Conservation (phyloP, 1,140 invertebrate species). For the Galendromus occidentalis region DNA sequence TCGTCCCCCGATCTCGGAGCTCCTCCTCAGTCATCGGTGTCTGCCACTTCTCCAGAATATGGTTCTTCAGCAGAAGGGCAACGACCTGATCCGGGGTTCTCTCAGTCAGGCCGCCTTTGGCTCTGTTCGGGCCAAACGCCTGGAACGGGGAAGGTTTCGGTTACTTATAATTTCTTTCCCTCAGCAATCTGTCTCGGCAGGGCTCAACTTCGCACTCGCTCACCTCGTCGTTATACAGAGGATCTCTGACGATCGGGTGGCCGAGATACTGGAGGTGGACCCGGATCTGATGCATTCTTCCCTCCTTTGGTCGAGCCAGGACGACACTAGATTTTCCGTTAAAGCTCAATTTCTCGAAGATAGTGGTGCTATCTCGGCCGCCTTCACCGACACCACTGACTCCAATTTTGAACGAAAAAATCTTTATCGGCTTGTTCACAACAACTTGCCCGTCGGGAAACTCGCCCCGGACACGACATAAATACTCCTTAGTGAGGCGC, state of each 20-base stretch:
- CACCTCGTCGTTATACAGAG: slow-evolving; percentile 75
- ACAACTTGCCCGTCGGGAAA: slow-evolving; percentile 71
- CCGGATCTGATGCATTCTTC: slow-evolving; percentile 93
- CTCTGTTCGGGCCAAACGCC: slow-evolving; percentile 63
- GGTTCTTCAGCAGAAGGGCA: slow-evolving; percentile 63
- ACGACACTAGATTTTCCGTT: slow-evolving; percentile 79
- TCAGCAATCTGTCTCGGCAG: no score
- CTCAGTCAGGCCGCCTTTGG: slow-evolving; percentile 72
- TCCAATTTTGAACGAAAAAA: slow-evolving; percentile 83
- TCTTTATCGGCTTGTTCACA: slow-evolving; percentile 75
- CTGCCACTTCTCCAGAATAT: slow-evolving; percentile 74
- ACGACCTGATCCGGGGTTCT: slow-evolving; percentile 78
- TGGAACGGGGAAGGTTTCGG: not conserved
- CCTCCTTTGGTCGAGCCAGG: slow-evolving; percentile 68
- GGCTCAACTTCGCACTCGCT: not conserved
- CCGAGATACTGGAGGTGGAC: slow-evolving; percentile 96
- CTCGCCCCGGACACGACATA: slow-evolving; percentile 82
- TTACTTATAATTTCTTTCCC: not conserved
- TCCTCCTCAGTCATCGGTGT: not conserved
- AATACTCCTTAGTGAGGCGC: slow-evolving; percentile 88
- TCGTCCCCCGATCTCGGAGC: not conserved
- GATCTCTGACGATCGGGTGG: slow-evolving; percentile 90
- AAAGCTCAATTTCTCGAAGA: slow-evolving; percentile 61
- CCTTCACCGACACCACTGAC: slow-evolving; percentile 64
- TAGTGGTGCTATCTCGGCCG: slow-evolving; percentile 73